phyloP scores from a whole-genome alignment of 2,888 invertebrate genomes.

The Marasmarcha lunaedactyla region DNA sequence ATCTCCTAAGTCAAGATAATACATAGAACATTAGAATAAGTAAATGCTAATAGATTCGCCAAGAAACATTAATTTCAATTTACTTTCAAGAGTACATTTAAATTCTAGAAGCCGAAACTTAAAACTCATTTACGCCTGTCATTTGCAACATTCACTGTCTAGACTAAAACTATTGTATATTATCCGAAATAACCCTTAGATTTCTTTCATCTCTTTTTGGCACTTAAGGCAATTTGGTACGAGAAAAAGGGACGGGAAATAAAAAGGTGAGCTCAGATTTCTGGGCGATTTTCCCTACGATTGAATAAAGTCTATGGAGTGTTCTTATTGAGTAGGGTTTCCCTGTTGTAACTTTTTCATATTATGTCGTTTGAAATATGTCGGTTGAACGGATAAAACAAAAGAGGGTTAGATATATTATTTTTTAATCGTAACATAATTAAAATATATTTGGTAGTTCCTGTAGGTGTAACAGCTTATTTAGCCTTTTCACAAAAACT shows the following conservation, averaged over 20 bases:
- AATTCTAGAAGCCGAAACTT: constrained; percentile 41
- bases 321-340: constrained; percentile 22
- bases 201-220: constrained; percentile 29
- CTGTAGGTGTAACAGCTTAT: too few species aligned
- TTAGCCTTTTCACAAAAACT: too few species aligned
- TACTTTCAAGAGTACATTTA: constrained; percentile 26
- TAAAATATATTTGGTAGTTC: too few species aligned
- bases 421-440: too few species aligned
- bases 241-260: constrained; percentile 23
- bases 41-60: too few species aligned
- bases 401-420: too few species aligned
- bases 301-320: constrained; percentile 34
- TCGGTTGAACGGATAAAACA: too few species aligned
- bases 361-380: too few species aligned
- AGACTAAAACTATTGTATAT: constrained; percentile 63
- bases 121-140: constrained; percentile 39
- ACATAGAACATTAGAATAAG: too few species aligned
- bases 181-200: constrained; percentile 44
- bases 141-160: constrained; percentile 51
- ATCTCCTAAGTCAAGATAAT: too few species aligned
- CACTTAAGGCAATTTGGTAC: constrained; percentile 7
- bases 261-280: constrained; percentile 41
- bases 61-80: constrained; percentile 17
- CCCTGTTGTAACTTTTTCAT: too few species aligned
- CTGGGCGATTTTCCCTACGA: constrained; percentile 60